Percentiles rank a stretch among this genome's conserved stretches.
phyloP scores from a whole-genome alignment of 2,113 vertebrate species.

The Macquaria australasica region DNA sequence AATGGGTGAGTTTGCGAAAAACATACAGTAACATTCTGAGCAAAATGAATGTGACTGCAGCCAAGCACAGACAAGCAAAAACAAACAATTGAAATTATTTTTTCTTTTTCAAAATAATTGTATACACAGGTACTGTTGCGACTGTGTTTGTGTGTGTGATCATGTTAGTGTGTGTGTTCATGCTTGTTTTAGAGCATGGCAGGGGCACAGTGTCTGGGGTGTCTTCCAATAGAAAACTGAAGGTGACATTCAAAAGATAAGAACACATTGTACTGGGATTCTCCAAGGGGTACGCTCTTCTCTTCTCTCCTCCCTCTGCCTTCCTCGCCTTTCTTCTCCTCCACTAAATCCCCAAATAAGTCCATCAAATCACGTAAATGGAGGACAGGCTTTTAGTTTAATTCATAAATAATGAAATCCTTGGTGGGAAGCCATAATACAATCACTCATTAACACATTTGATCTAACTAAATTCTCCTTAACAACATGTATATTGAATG shows the following conservation, averaged over 20 bases:
- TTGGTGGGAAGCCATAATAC: constrained; percentile 46
- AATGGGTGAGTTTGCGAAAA: not conserved
- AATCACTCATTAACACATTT: constrained; percentile 44
- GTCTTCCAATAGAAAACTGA: constrained; percentile 59
- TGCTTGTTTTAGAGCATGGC: constrained; percentile 23
- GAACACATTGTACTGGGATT: constrained; percentile 63
- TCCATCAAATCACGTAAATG: constrained; percentile 72
- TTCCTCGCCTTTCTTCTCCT: constrained; percentile 53
- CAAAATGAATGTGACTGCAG: not conserved
- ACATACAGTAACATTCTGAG: not conserved
- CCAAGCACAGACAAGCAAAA: not conserved
- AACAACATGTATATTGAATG: constrained; percentile 38
- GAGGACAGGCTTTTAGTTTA: constrained; percentile 71
- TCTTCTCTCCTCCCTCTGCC: constrained; percentile 46
- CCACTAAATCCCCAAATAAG: constrained; percentile 68
- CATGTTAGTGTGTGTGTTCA: not conserved
- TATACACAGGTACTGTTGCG: not conserved
- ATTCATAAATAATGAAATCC: constrained; percentile 73
- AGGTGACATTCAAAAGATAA: constrained; percentile 78
- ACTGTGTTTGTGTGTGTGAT: not conserved
- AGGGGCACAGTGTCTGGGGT: constrained; percentile 31
- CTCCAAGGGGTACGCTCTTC: constrained; percentile 63
- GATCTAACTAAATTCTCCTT: constrained; percentile 52
- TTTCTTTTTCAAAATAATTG: not conserved
- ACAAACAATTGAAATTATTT: not conserved